These are phyloP conservation scores for Tetheella fluctuosa DNA, from an alignment of 2,888 invertebrate species.

Conservation along the genomic window DNA sequence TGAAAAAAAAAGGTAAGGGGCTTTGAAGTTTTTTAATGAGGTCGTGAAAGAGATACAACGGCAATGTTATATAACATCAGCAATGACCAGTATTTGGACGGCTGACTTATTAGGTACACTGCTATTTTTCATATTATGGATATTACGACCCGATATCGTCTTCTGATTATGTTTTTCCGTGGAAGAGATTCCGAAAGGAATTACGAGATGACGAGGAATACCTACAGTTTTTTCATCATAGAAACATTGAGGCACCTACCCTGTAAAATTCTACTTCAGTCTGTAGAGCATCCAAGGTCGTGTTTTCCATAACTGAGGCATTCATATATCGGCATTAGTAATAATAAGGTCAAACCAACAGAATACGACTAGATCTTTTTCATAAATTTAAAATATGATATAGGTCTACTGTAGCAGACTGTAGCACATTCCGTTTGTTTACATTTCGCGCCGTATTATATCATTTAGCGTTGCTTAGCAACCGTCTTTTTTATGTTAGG, in stretches of 20 bases:
- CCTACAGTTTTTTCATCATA: too few relatives aligned
- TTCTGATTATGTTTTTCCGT: too few relatives aligned
- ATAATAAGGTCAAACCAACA: not conserved
- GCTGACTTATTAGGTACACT: too few relatives aligned
- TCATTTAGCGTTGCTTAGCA: conserved; percentile 60
- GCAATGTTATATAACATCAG: too few relatives aligned
- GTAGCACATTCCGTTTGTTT: conserved; percentile 56
- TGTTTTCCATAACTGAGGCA: conserved; percentile 51
- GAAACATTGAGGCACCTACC: conserved; percentile 49
- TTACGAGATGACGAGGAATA: too few relatives aligned
- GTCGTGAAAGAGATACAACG: too few relatives aligned
- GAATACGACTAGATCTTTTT: not conserved
- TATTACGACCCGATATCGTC: too few relatives aligned
- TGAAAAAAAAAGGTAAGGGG: conserved; percentile 30
- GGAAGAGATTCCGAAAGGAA: too few relatives aligned
- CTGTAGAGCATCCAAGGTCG: conserved; percentile 63
- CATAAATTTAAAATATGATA: conserved; percentile 19
- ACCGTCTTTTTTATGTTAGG: conserved; percentile 31
- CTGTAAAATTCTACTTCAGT: conserved; percentile 80
- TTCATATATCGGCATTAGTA: not conserved
- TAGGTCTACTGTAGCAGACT: conserved; percentile 13
- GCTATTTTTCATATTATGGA: too few relatives aligned
- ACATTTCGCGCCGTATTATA: conserved; percentile 67
- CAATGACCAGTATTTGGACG: too few relatives aligned
- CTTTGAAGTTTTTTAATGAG: not conserved